Evolutionary conservation across 2,797 vertebrate species (phyloP), one percentile per base, ranked within the genome.

Genomic region (Euthynnus affinis): DNA sequence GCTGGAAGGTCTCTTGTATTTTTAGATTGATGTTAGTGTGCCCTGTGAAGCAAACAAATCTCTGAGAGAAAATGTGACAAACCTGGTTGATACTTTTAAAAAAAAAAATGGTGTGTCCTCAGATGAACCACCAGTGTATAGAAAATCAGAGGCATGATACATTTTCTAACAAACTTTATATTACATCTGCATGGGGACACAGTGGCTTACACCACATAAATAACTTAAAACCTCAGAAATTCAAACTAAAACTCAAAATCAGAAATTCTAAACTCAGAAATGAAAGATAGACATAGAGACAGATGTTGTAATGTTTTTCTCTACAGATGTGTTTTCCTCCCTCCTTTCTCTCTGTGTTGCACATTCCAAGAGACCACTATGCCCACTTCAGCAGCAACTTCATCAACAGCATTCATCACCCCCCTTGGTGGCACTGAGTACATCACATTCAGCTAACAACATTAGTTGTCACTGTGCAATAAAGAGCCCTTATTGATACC

Each of bases 31-130:
- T 60, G 74, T 73, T 76, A 48, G 71, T 42, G 4, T 84, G 46
- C 78, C 68, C 40, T 20, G 52, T 46, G 58, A 60, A 70, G 51
- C 29, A 77, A 49, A 75, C 22, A 73, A 15, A 57, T 62, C 46
- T 29, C n/a, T 32, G 29, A 37, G 10, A 37, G 32, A 78, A 78
- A 76, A 74, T 76, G 44, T 78, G 62, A 64, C 25, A 83, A 74
- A 74, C 0, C 18, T n/a, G 61, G n/a, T 6, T 56, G 13, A 42
- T 29, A 2, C 4, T 37, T 58, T 37, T 37, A 10, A 37, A 37
- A 29, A 77, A 22, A 32, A 37, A 51, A 77, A 46, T 58, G 9
- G 25, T 12, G 10, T 18, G 61, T 8, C 53, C 22, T 15, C 4
- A 20, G 4, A 32, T 57, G 40, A 70, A 74, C 25, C 0, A 64